Evolutionary conservation across 2,113 vertebrate species (phyloP).

Genomic region (Microtus oregoni): DNA sequence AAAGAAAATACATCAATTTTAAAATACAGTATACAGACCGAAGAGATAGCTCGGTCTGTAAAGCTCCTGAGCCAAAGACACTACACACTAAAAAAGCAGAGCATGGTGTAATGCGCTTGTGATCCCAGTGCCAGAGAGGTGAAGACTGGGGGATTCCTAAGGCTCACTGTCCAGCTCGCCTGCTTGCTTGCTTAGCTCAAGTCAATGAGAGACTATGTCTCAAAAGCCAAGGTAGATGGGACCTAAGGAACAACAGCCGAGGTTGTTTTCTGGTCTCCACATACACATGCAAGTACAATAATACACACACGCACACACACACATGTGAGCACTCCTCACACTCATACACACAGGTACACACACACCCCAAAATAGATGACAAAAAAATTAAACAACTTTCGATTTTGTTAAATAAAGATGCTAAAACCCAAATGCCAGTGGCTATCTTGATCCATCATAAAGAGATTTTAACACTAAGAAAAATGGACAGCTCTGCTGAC

Average conservation of each 20-base stretch:
- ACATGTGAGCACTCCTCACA: background rate
- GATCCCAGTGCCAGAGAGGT: background rate
- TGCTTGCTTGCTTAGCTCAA: background rate
- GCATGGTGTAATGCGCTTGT: background rate
- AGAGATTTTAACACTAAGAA: conserved; percentile 33
- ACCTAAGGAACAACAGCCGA: background rate
- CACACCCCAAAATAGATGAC: background rate
- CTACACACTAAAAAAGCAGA: background rate
- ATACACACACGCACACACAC: background rate
- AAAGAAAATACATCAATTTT: background rate
- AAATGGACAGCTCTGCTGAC: background rate
- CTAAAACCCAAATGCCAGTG: background rate
- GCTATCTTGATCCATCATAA: background rate
- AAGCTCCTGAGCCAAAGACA: background rate
- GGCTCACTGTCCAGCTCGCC: background rate
- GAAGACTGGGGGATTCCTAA: background rate
- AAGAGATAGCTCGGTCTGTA: background rate
- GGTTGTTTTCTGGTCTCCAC: background rate
- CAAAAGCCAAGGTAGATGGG: background rate
- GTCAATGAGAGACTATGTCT: background rate
- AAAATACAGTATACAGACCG: background rate
- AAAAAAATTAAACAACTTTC: conserved; percentile 25
- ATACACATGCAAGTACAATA: background rate
- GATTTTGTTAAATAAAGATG: conserved; percentile 35
- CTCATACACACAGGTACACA: background rate